Base-by-base conservation (phyloP, 2,113 vertebrate species). In the Excalfactoria chinensis region DNA sequence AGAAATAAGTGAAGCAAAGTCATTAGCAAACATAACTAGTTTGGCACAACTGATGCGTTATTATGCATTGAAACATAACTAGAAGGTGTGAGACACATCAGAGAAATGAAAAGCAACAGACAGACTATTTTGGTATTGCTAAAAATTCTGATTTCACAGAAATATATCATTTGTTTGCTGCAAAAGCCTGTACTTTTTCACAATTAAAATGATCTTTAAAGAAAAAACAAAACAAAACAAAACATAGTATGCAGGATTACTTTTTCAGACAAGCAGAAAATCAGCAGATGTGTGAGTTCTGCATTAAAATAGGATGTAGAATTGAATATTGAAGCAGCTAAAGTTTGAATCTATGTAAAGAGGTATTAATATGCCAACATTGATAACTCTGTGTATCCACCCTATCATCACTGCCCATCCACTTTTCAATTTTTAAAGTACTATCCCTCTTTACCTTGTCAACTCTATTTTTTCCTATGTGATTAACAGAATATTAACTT, bases 401-500 rank as follows among this genome's bases (percentile, higher is more conserved):
- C 6, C 5, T 37, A 67, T 21, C n/a, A 53, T 13, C 14, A 14
- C 15, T 68, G 22, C 10, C 53, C 23, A 62, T 67, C 48, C 16
- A 32, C n/a, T 53, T 66, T 75, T 75, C 67, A 37, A n/a, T 69
- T 91, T 66, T 49, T 41, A 69, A 66, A 64, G 8, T 22, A 55
- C 19, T 25, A 58, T 6, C 23, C 74, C 15, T 23, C 34, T 68
- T 88, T 72, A 53, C 58, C 62, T 69, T 90, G 73, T 49, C 37
- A 87, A 69, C 23, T 90, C 53, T 6, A 55, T 84, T 92, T 92
- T 81, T 69, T 68, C 37, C 9, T 13, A 4, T 32, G 53, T 59
- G 62, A 83, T 66, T 81, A 86, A 82, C 21, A 58, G 66, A 88
- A 90, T 78, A 93, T 93, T 88, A 93, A 72, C 46, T 53, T 66